Evolutionary conservation across 2,113 vertebrate genomes (phyloP), one percentile per base, ranked within the genome.

Genomic region (Indicator maculatus): DNA sequence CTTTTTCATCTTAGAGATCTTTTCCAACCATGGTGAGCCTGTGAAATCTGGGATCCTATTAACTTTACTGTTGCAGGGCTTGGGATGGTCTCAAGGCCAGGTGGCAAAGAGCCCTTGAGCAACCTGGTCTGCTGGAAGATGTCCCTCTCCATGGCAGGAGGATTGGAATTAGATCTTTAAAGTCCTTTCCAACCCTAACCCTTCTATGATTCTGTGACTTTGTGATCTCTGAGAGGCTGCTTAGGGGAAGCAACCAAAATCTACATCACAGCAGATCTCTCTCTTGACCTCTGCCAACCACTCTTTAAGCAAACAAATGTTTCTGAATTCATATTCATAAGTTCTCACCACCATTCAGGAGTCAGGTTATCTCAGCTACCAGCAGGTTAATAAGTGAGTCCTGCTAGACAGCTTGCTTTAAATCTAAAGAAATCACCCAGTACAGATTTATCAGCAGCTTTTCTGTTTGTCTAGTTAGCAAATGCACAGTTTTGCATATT

Each of bases 331-430:
- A 67, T 88, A 83, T 77, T 36, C 41, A 64, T 93, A 83, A 93
- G 33, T 83, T 90, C 47, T 86, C 58, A 52, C 18, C 9, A 17
- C 88, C 41, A 71, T 83, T 90, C 47, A 66, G 56, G 86, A 94
- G 47, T 89, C 73, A 67, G 70, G 89, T 90, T 90, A 89, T 82
- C 72, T 90, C 80, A 94, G 41, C 60, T 72, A 73, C 65, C 72
- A 81, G 72, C 91, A 88, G 28, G 19, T 20, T 16, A 86, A 75
- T 81, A 60, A 30, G 12, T 20, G 65, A 93, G 47, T 74, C 38
- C 56, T 74, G 13, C 74, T 81, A 83, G 56, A 72, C 59, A 39
- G 6, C 5, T 73, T 80, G 21, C 45, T 88, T 88, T 88, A 93
- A 88, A 90, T 77, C 63, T 11, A 83, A 92, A 31, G 77, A 70